Base-by-base conservation (phyloP, 2,113 vertebrate species). In the Colistium nudipinnis region DNA sequence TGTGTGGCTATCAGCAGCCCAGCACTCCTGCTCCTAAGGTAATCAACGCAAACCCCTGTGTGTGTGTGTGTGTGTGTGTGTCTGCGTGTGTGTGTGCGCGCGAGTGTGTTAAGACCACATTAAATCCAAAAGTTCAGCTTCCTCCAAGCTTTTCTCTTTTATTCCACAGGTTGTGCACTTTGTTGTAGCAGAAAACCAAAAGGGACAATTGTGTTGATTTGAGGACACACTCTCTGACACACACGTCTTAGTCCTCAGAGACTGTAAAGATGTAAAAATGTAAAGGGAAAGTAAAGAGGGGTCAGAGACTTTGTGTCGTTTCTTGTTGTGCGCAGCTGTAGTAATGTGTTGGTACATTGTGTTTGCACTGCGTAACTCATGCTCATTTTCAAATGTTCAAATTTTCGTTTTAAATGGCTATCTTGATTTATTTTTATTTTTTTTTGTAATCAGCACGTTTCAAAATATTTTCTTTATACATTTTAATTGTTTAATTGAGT, bases 1-100 rank as follows among this genome's bases (percentile, higher is more conserved):
- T 93, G 36, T 93, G 92, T 87, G 91, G 91, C 70, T 93, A 93
- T 91, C 87, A 90, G 87, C 91, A 90, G 87, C 85, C 91, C 76
- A 87, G 87, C 83, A 80, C 90, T 38, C 83, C 90, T 24, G 14
- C 80, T 82, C 87, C 87, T 7, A 92, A 93, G 92, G 91, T 93
- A 92, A 90, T 78, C 64, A 63, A 60, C 56, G 25, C 66, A 27
- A 20, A 51, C 22, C 52, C 63, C 59, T 6, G 41, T 49, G 52
- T 66, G 49, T 81, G 45, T 76, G 2, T 41, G 39, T 41, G 5
- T 39, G 49, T 81, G 45, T 76, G 2, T 41, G 39, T 41, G 5
- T 39, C 59, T 6, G 41, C 45, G 52, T 66, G 49, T 81, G 45
- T 76, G 2, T 41, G 39, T 41, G 5, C 17, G n/a, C n/a, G n/a